phyloP scores from a whole-genome alignment of 2,888 invertebrate genomes.

The Philereme vetulata region DNA sequence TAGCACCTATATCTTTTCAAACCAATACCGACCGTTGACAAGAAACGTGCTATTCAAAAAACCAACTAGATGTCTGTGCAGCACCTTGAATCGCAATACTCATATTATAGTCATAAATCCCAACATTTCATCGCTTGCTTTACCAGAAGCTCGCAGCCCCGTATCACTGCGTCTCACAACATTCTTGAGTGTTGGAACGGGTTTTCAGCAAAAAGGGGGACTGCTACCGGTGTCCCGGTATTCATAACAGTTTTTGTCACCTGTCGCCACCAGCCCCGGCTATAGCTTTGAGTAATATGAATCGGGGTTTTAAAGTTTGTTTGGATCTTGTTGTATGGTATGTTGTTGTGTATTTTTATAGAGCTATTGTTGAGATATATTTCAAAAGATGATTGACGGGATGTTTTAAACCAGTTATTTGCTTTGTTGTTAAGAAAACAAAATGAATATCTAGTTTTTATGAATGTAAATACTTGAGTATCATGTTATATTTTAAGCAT shows the following conservation, averaged over 20 bases:
- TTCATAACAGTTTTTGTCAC: slow-evolving; percentile 77
- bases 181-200: slow-evolving; percentile 66
- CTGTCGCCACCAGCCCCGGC: slow-evolving; percentile 61
- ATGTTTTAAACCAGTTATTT: slow-evolving; percentile 10
- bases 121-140: slow-evolving; percentile 18
- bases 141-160: slow-evolving; percentile 15
- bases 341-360: slow-evolving; percentile 10
- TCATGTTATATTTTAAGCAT: neutral
- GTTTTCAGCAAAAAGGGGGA: slow-evolving; percentile 67
- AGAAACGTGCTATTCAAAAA: too few species aligned
- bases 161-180: slow-evolving; percentile 46
- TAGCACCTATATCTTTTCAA: too few species aligned
- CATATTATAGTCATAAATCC: slow-evolving; percentile 9
- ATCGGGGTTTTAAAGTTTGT: slow-evolving; percentile 43
- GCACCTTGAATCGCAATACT: slow-evolving; percentile 7
- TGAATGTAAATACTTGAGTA: slow-evolving; percentile 3
- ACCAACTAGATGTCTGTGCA: neutral
- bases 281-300: slow-evolving; percentile 55
- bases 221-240: slow-evolving; percentile 51
- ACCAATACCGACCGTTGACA: too few species aligned
- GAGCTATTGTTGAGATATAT: slow-evolving; percentile 13
- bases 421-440: slow-evolving; percentile 10
- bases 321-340: slow-evolving; percentile 5
- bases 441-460: slow-evolving; percentile 1
- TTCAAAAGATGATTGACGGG: slow-evolving; percentile 21